Evolutionary conservation across 2,113 vertebrate species (phyloP), one percentile per base, ranked within the genome.

Genomic region (Chloroceryle aenea): DNA sequence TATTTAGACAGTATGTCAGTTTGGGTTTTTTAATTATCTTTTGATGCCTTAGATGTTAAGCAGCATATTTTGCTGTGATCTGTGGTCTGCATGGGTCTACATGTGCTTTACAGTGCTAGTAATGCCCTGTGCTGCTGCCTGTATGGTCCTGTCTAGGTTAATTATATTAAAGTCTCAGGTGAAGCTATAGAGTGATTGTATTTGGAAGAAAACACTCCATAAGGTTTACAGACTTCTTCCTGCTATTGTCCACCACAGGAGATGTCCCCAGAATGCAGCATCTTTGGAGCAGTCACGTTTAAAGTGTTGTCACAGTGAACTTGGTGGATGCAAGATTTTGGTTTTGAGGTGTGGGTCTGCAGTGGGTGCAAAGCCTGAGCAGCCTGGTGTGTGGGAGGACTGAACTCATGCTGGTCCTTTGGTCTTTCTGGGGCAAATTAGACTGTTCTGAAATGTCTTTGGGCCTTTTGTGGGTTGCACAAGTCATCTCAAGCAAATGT

Each of bases 41-140:
- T 59, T 59, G 47, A 73, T 47, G 18, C 13, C 68, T 73, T 82
- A 58, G 61, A 29, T 40, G 20, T 42, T 63, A 73, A 74, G 59
- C 20, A 83, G 13, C 5, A 13, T 56, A 27, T 40, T 56, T 42
- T 48, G 56, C 45, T 76, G 43, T 63, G n/a, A 36, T 34, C 23
- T 71, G 14, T 50, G 55, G 61, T 0, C 0, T 63, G 16, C 27
- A 7, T 36, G 42, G 22, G 6, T 75, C 43, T 85, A 47, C 19
- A 1, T 15, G 15, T 63, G 25, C 53, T 72, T 77, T 43, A 26
- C 8, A 13, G 21, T 18, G 40, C 53, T 47, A 25, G 63, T 38
- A 62, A 74, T 45, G 45, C 4, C 14, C 34, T 0, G 0, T 16
- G 13, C n/a, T 45, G 48, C 48, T 58, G 42, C 6, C 0, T 69